Conservation (phyloP, 2,113 vertebrate genomes). For the Rostratula benghalensis region DNA sequence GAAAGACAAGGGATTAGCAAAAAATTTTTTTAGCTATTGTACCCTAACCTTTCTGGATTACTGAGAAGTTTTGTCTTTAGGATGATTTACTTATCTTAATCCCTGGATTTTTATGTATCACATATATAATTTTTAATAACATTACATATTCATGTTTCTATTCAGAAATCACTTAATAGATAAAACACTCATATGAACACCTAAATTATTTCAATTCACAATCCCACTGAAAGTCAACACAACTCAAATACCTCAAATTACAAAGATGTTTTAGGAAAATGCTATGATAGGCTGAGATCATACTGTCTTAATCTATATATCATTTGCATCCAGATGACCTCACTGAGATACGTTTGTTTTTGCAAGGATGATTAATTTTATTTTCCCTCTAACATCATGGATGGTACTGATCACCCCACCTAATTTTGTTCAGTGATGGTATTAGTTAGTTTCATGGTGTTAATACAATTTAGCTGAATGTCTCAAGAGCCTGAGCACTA, state of each 20-base stretch:
- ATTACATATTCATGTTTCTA: neutral
- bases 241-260: neutral
- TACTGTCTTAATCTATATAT: neutral
- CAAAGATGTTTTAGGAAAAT: neutral
- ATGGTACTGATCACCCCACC: neutral
- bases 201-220: neutral
- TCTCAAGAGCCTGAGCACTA: neutral
- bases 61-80: neutral
- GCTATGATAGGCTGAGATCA: neutral
- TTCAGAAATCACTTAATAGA: neutral
- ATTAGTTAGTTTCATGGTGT: neutral
- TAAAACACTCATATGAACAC: neutral
- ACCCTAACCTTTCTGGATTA: neutral
- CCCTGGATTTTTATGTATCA: neutral
- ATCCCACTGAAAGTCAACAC: neutral
- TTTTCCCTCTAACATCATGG: neutral
- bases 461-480: neutral
- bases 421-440: neutral
- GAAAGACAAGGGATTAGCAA: neutral
- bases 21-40: neutral
- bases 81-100: neutral
- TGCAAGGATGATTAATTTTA: neutral
- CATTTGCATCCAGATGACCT: neutral
- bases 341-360: neutral
- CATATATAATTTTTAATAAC: neutral